Evolutionary conservation across 2,113 vertebrate genomes (phyloP).

Genomic region (Apodemus speciosus): DNA sequence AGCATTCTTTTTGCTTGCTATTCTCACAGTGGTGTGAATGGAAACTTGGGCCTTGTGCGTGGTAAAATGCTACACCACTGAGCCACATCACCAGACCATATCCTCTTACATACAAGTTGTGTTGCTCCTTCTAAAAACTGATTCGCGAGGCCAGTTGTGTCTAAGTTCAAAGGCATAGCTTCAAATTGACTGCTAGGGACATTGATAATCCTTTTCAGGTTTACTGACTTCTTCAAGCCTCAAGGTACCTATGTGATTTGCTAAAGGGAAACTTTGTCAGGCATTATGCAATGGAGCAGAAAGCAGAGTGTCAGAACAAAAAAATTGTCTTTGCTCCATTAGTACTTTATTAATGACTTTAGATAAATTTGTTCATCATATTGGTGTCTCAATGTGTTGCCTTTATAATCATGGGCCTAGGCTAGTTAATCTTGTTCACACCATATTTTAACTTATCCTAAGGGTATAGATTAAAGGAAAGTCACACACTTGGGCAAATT

Average conservation of each 20-base stretch:
- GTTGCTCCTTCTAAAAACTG: neutral
- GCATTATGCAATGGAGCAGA: neutral
- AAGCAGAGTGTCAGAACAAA: neutral
- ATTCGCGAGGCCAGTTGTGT: conserved; percentile 19
- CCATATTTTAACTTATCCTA: neutral
- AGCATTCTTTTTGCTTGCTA: neutral
- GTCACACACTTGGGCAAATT: neutral
- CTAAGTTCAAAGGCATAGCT: neutral
- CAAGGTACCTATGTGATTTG: neutral
- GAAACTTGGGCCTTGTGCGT: neutral
- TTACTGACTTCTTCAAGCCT: neutral
- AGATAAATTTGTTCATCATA: neutral
- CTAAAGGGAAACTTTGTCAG: neutral
- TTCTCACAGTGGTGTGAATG: neutral
- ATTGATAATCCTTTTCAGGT: neutral
- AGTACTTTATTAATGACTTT: neutral
- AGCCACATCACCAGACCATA: neutral
- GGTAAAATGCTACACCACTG: neutral
- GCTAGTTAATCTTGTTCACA: neutral
- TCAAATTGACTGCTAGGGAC: neutral
- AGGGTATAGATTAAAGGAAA: neutral
- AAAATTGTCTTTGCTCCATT: neutral
- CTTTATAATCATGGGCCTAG: neutral
- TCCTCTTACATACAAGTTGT: conserved; percentile 1
- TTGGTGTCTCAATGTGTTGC: neutral